Percentiles rank a stretch among this genome's conserved stretches.
Conservation (phyloP, 2,113 vertebrate species). For the Lathamus discolor region DNA sequence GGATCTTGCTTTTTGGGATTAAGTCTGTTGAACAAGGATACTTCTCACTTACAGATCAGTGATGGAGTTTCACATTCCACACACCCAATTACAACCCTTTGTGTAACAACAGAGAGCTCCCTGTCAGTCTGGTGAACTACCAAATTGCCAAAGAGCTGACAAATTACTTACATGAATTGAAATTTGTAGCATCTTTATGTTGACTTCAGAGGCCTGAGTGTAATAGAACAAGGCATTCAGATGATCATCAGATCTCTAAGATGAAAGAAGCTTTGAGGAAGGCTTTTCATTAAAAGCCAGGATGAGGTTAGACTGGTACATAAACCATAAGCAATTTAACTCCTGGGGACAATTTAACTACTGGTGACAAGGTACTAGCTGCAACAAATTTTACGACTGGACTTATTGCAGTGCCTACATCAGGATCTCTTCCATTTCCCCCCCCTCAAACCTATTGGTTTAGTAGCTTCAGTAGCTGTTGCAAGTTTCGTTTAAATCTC, state of each 20-base stretch:
- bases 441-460: not conserved
- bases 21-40: not conserved
- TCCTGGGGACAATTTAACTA: not conserved
- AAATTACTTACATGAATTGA: not conserved
- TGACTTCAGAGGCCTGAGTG: not conserved
- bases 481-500: not conserved
- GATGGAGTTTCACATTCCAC: not conserved
- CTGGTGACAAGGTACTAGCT: not conserved
- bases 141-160: not conserved
- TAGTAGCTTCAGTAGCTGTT: not conserved
- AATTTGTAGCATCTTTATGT: not conserved
- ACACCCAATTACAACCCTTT: not conserved
- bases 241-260: not conserved
- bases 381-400: not conserved
- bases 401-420: not conserved
- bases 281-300: not conserved
- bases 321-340: not conserved
- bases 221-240: not conserved
- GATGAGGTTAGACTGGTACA: not conserved
- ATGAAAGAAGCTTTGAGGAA: slow-evolving; percentile 7
- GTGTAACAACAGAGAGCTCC: not conserved
- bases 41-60: accelerated
- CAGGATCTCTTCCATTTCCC: not conserved
- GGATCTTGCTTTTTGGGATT: not conserved
- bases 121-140: not conserved